Percentiles rank a stretch among this genome's conserved stretches.
phyloP scores from a whole-genome alignment of 2,888 invertebrate species.

The Cheilosia scutellata region DNA sequence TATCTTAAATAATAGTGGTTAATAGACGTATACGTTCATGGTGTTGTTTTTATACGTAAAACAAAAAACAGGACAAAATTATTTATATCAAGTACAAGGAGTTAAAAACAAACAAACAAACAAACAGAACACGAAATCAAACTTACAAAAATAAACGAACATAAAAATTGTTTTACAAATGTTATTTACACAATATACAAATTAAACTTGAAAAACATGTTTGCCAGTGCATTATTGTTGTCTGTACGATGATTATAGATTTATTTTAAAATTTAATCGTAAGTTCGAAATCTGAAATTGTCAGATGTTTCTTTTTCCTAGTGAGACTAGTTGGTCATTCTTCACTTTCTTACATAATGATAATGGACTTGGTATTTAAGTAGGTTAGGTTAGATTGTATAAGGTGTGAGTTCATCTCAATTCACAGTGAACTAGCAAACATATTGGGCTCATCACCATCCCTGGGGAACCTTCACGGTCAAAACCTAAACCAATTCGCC shows the following conservation, averaged over 20 bases:
- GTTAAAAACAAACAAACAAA: constrained; percentile 27
- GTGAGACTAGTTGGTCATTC: too few relatives aligned
- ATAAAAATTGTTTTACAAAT: constrained; percentile 30
- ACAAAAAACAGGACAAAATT: constrained; percentile 23
- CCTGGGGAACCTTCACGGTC: too few relatives aligned
- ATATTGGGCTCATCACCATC: too few relatives aligned
- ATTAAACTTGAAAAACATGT: constrained; percentile 6
- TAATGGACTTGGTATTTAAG: too few relatives aligned
- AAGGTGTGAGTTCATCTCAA: too few relatives aligned
- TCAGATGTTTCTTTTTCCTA: too few relatives aligned
- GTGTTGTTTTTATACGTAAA: constrained; percentile 17
- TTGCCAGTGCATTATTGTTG: constrained; percentile 38
- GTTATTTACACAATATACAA: constrained; percentile 73
- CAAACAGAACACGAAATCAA: constrained; percentile 51
- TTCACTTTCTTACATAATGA: too few relatives aligned
- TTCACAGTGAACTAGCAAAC: too few relatives aligned
- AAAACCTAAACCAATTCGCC: too few relatives aligned
- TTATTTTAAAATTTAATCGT: too few relatives aligned
- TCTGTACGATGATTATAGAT: background rate
- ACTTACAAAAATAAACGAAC: constrained; percentile 49
- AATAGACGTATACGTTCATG: constrained; percentile 35
- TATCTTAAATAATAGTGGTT: constrained; percentile 50
- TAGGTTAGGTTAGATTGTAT: too few relatives aligned
- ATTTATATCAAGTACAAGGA: constrained; percentile 42
- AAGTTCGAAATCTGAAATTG: too few relatives aligned